phyloP scores from a whole-genome alignment of 2,888 invertebrate species.

The Dicyrtomina minuta region DNA sequence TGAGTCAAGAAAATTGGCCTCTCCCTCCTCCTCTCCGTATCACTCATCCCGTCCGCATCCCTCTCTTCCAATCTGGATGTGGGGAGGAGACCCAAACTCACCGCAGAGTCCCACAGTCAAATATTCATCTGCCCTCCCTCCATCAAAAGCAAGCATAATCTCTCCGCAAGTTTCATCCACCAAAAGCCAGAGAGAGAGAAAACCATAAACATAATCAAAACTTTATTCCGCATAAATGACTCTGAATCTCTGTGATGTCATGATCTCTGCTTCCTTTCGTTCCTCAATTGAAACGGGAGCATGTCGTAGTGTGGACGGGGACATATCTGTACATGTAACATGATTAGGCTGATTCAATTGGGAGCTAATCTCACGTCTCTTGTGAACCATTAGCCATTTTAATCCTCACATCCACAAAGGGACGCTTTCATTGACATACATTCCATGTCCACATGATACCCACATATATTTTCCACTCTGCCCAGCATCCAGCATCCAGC shows the following conservation, averaged over 20 bases:
- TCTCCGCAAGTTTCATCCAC: slow-evolving; percentile 27
- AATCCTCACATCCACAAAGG: too few relatives aligned
- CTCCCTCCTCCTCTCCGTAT: too few relatives aligned
- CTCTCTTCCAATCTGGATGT: too few relatives aligned
- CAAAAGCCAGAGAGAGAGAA: slow-evolving; percentile 20
- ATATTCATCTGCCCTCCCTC: slow-evolving; percentile 26
- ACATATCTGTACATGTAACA: neutral
- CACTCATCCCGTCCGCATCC: too few relatives aligned
- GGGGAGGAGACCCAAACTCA: too few relatives aligned
- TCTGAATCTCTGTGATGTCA: neutral
- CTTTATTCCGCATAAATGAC: slow-evolving; percentile 10
- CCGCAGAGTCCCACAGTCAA: neutral
- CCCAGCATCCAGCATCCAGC: too few relatives aligned
- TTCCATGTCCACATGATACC: too few relatives aligned
- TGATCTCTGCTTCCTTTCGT: neutral
- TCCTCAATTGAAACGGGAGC: too few relatives aligned
- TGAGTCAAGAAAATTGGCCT: slow-evolving; percentile 48
- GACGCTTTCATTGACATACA: too few relatives aligned
- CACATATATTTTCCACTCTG: too few relatives aligned
- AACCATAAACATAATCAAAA: slow-evolving; percentile 9
- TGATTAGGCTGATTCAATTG: neutral
- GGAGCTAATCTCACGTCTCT: neutral
- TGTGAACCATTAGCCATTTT: neutral
- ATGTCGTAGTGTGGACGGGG: too few relatives aligned
- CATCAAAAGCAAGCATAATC: too few relatives aligned